phyloP scores from a whole-genome alignment of 1,140 invertebrate genomes.

The Dreissena polymorpha region DNA sequence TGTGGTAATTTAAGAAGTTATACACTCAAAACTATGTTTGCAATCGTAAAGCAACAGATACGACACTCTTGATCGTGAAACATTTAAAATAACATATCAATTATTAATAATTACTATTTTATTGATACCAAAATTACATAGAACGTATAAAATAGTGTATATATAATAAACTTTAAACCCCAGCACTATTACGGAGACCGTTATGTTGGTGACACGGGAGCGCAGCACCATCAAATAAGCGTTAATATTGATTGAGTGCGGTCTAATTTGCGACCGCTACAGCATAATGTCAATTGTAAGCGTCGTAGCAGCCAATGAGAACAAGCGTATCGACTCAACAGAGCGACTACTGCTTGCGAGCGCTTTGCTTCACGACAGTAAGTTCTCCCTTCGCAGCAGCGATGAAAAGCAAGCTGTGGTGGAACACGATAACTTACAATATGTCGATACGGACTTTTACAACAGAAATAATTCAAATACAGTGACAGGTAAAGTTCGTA shows the following conservation, averaged over 20 bases:
- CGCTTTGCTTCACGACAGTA: slow-evolving; percentile 5
- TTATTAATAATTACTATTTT: no score
- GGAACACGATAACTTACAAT: neutral
- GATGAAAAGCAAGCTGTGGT: slow-evolving; percentile 23
- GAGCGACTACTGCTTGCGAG: slow-evolving; percentile 54
- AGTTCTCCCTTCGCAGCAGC: slow-evolving; percentile 6
- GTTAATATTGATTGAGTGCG: slow-evolving; percentile 26
- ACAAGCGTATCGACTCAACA: slow-evolving; percentile 72
- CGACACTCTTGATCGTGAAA: no score
- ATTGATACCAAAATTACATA: no score
- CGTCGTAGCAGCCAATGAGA: slow-evolving; percentile 69
- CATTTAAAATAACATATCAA: no score
- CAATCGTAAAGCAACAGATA: no score
- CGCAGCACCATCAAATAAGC: neutral
- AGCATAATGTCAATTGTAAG: slow-evolving; percentile 67
- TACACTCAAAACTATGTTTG: no score
- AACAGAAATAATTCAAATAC: slow-evolving; percentile 48
- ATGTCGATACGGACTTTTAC: slow-evolving; percentile 34
- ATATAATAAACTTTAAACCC: no score
- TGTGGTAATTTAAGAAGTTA: no score
- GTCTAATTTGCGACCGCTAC: neutral
- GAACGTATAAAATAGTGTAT: no score
- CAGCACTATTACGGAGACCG: no score
- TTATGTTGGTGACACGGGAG: no score
- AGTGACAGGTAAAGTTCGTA: slow-evolving; percentile 37